phyloP scores from a whole-genome alignment of 2,888 invertebrate genomes.

The Drosophila sordidapex region DNA sequence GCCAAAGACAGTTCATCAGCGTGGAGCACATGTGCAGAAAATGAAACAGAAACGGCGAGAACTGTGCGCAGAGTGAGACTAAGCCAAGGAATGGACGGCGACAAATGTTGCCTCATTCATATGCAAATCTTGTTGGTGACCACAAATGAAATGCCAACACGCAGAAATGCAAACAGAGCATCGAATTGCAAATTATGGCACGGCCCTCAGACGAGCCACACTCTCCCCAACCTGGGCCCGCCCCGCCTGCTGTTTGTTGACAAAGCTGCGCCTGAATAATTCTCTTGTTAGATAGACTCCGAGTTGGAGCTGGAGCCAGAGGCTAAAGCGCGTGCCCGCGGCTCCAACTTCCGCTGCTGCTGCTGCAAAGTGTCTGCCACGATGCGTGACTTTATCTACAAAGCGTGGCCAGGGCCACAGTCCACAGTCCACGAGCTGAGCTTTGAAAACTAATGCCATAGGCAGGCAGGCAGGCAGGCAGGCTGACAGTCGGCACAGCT shows the following conservation, averaged over 20 bases:
- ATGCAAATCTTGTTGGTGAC: constrained; percentile 72
- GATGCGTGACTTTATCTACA: constrained; percentile 74
- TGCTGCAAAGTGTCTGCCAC: constrained; percentile 49
- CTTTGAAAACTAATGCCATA: constrained; percentile 46
- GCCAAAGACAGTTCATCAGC: constrained; percentile 73
- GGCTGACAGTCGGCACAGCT: background rate
- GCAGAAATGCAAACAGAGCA: constrained; percentile 79
- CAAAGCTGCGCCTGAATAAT: constrained; percentile 76
- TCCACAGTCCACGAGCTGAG: constrained; percentile 20
- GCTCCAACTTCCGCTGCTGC: constrained; percentile 70
- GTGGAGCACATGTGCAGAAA: constrained; percentile 47
- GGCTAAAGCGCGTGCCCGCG: constrained; percentile 72
- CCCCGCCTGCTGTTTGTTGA: constrained; percentile 35
- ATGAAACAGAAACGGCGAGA: constrained; percentile 23
- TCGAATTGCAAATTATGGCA: constrained; percentile 78
- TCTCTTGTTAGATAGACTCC: constrained; percentile 54
- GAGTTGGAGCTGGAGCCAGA: constrained; percentile 5
- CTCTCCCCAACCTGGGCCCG: background rate
- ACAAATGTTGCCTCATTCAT: constrained; percentile 66
- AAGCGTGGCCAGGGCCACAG: constrained; percentile 56
- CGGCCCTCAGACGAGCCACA: constrained; percentile 23
- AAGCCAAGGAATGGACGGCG: constrained; percentile 10
- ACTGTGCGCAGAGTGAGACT: constrained; percentile 11
- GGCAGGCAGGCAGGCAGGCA: constrained; percentile 7
- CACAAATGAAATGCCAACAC: constrained; percentile 81